Evolutionary conservation across 2,797 vertebrate genomes (phyloP).

Genomic region (Eremophila alpestris): DNA sequence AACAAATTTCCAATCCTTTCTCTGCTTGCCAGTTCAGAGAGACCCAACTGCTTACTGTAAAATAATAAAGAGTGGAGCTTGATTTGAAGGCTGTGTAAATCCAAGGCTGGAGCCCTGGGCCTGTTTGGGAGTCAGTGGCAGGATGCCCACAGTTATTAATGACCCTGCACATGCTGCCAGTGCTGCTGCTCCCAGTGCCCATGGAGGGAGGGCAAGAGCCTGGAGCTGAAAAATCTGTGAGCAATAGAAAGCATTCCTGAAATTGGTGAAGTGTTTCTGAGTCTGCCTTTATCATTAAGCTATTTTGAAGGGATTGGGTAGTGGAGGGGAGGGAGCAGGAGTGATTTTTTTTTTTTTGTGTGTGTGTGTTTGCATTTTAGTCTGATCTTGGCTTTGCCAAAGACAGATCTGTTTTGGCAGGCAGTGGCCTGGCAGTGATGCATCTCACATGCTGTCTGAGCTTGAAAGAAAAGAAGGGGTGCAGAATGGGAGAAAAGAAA

Average conservation of each 20-base stretch:
- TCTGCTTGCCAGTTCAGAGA: not conserved
- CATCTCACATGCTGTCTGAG: conserved; percentile 38
- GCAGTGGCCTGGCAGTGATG: conserved; percentile 39
- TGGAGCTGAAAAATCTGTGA: conserved; percentile 7
- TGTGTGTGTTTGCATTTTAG: conserved; percentile 17
- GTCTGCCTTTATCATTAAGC: conserved; percentile 73
- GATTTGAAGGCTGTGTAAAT: conserved; percentile 4
- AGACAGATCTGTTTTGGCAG: conserved; percentile 67
- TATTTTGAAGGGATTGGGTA: conserved; percentile 53
- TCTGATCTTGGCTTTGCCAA: conserved; percentile 57
- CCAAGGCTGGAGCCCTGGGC: conserved; percentile 8
- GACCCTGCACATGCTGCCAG: not conserved
- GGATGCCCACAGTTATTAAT: conserved; percentile 6
- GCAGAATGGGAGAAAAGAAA: not conserved
- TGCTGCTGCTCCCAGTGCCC: not conserved
- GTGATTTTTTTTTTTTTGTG: not conserved
- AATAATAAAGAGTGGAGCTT: conserved; percentile 10
- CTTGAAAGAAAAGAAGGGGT: not conserved
- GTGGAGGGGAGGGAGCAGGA: not conserved
- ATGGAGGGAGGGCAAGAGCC: no score
- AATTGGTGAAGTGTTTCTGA: conserved; percentile 58
- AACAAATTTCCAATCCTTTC: not conserved
- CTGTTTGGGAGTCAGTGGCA: not conserved
- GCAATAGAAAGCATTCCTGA: conserved; percentile 58
- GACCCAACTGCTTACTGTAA: not conserved